Conservation (phyloP, 2,113 vertebrate genomes). For the Sapayoa aenigma region DNA sequence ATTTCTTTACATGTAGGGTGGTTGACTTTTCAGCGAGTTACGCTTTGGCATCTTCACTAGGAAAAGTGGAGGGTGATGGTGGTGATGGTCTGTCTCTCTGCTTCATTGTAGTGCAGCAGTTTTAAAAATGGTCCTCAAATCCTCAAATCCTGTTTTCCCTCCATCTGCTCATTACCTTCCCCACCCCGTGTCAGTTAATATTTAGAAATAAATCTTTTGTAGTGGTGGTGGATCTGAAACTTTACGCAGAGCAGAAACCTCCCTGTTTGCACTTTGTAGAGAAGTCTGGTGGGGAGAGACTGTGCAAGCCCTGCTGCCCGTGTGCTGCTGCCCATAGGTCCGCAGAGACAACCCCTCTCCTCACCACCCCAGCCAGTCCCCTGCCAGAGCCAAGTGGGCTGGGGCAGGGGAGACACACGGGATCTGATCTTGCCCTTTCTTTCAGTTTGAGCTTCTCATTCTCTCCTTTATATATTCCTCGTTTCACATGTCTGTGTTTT, state of each 20-base stretch:
- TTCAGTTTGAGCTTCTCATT: slow-evolving; percentile 22
- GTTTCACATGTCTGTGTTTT: slow-evolving; percentile 80
- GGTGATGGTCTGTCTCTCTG: background rate
- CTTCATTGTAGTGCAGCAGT: background rate
- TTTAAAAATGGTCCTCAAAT: background rate
- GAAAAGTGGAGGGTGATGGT: background rate
- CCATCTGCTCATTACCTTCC: background rate
- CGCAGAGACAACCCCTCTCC: background rate
- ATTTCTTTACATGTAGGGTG: rapidly evolving
- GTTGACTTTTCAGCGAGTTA: rapidly evolving
- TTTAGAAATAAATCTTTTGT: background rate
- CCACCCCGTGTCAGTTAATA: rapidly evolving
- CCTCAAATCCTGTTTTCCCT: background rate
- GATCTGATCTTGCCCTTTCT: background rate
- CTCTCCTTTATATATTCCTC: slow-evolving; percentile 51
- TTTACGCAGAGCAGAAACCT: background rate
- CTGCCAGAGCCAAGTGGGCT: rapidly evolving
- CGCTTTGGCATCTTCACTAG: rapidly evolving
- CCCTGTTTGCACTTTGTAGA: rapidly evolving
- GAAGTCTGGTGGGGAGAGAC: background rate
- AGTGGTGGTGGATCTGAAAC: background rate
- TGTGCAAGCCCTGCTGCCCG: rapidly evolving
- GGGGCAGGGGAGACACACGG: background rate
- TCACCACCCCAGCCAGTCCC: background rate
- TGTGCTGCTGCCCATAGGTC: rapidly evolving